These are phyloP conservation scores for Telmatherina bonti DNA, from an alignment of 2,797 vertebrate species.

Conservation along the genomic window DNA sequence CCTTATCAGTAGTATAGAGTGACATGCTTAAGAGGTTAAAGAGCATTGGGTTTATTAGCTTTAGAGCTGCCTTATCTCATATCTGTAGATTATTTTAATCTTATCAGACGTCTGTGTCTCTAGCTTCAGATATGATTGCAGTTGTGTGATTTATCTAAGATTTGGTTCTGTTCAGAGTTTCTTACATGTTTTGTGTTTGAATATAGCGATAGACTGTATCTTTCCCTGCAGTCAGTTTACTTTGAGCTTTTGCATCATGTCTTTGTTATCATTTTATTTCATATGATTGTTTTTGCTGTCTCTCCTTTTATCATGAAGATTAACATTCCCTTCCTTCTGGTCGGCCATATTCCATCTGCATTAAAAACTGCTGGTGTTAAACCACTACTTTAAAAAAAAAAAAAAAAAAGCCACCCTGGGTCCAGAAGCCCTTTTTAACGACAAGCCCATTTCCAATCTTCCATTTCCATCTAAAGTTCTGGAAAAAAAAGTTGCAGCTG, in stretches of 20 bases:
- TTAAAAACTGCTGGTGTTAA: too few relatives aligned
- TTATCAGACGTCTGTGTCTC: constrained; percentile 13
- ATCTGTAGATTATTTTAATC: constrained; percentile 9
- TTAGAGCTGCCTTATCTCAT: constrained; percentile 4
- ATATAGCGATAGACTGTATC: neutral
- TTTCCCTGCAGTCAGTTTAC: neutral
- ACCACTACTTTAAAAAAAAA: too few relatives aligned
- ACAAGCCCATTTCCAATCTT: too few relatives aligned
- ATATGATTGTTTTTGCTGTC: neutral
- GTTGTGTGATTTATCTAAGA: neutral
- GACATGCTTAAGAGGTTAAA: constrained; percentile 34
- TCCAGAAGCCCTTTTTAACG: too few relatives aligned
- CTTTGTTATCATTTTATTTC: neutral
- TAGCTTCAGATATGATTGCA: neutral
- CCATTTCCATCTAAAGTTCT: too few relatives aligned
- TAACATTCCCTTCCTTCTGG: too few relatives aligned
- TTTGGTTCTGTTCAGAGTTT: neutral
- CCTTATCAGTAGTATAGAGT: constrained; percentile 54
- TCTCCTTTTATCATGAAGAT: neutral
- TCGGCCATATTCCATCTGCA: too few relatives aligned
- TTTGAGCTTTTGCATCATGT: neutral
- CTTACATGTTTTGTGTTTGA: neutral
- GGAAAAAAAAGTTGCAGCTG: too few relatives aligned
- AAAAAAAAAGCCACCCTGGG: too few relatives aligned
- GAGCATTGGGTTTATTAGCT: constrained; percentile 24